Conservation (phyloP, 2,797 vertebrate species). For the Anableps anableps region DNA sequence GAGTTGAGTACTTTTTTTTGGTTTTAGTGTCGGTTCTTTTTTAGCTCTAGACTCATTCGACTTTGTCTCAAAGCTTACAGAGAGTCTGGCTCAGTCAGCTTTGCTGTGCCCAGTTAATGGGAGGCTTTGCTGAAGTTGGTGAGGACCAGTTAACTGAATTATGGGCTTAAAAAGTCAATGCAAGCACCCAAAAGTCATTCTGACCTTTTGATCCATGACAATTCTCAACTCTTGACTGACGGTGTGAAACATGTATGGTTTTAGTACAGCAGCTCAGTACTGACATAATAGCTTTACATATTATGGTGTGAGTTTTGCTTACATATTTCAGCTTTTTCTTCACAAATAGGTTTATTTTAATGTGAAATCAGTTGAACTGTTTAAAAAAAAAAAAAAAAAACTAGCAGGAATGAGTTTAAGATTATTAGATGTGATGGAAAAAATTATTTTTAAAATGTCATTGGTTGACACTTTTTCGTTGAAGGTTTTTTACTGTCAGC, state of each 20-base stretch:
- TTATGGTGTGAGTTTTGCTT: background rate
- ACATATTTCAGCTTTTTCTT: background rate
- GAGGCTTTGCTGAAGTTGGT: slow-evolving; percentile 18
- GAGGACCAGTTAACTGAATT: slow-evolving; percentile 51
- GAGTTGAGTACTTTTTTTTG: slow-evolving; percentile 56
- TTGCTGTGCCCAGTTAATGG: slow-evolving; percentile 56
- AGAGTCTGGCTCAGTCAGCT: slow-evolving; percentile 60
- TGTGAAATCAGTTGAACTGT: background rate
- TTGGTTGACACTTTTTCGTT: slow-evolving; percentile 14
- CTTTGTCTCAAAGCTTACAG: slow-evolving; percentile 49
- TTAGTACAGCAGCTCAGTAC: background rate
- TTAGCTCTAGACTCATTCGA: slow-evolving; percentile 46
- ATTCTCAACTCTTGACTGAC: slow-evolving; percentile 27
- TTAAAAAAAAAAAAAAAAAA: background rate
- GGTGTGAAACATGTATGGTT: slow-evolving; percentile 20
- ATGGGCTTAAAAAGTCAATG: slow-evolving; percentile 41
- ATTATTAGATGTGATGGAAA: background rate
- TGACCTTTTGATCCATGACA: slow-evolving; percentile 44
- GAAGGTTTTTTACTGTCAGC: background rate
- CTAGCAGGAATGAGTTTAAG: background rate
- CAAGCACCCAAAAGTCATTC: slow-evolving; percentile 47
- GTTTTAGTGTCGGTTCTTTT: slow-evolving; percentile 24
- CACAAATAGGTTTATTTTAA: background rate
- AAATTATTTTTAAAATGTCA: background rate
- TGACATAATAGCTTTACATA: slow-evolving; percentile 2